Evolutionary conservation across 2,797 vertebrate genomes (phyloP).

Genomic region (Octomys mimax): DNA sequence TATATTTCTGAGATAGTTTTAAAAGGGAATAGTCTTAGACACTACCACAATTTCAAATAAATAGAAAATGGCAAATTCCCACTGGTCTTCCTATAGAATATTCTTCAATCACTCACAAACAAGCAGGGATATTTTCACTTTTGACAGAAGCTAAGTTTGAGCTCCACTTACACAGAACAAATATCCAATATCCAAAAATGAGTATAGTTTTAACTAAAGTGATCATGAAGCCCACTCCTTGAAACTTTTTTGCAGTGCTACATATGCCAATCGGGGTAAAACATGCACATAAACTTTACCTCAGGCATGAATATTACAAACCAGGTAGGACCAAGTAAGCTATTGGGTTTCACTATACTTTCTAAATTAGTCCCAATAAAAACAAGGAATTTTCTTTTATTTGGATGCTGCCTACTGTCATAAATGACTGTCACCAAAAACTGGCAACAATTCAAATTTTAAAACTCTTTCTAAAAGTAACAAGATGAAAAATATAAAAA

Average conservation of each 20-base stretch:
- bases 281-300: not conserved
- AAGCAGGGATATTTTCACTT: slow-evolving; percentile 47
- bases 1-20: slow-evolving; percentile 63
- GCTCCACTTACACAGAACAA: slow-evolving; percentile 44
- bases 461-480: slow-evolving; percentile 61
- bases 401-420: slow-evolving; percentile 27
- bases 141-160: slow-evolving; percentile 18
- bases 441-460: slow-evolving; percentile 58
- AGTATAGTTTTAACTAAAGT: slow-evolving; percentile 28
- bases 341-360: not conserved
- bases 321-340: not conserved
- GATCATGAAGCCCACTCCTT: slow-evolving; percentile 53
- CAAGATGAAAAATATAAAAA: slow-evolving; percentile 69
- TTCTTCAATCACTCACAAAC: not conserved
- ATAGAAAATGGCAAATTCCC: slow-evolving; percentile 19
- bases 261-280: not conserved
- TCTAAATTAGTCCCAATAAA: slow-evolving; percentile 57
- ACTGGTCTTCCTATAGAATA: slow-evolving; percentile 6
- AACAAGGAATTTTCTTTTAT: slow-evolving; percentile 57
- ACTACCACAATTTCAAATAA: slow-evolving; percentile 40
- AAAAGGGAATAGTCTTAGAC: slow-evolving; percentile 44
- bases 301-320: not conserved
- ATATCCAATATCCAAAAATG: slow-evolving; percentile 57
- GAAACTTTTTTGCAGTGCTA: not conserved
- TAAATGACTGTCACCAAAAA: slow-evolving; percentile 29